Conservation (phyloP, 2,888 invertebrate species). For the Melangyna quadrimaculata region DNA sequence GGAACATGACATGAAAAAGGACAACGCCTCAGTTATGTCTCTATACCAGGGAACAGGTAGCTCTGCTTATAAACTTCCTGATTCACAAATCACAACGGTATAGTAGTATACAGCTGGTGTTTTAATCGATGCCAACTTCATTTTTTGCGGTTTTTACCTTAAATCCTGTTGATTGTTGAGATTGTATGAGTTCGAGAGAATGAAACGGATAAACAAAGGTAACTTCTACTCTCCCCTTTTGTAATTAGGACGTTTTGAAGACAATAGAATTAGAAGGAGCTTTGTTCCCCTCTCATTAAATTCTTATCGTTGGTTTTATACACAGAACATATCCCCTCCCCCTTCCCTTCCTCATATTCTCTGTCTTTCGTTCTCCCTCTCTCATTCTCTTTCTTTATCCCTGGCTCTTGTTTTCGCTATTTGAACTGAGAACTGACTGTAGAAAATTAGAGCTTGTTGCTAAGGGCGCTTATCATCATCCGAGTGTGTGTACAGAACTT, state of each 20-base stretch:
- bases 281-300: slow-evolving; percentile 6
- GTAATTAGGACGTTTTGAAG: slow-evolving; percentile 65
- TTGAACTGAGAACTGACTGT: slow-evolving; percentile 20
- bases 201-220: not conserved
- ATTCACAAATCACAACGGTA: not conserved
- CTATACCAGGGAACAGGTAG: slow-evolving; percentile 47
- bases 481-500: slow-evolving; percentile 16
- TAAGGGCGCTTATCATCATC: slow-evolving; percentile 62
- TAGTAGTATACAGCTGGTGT: not conserved
- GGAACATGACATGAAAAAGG: slow-evolving; percentile 69
- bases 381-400: not conserved
- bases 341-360: not conserved
- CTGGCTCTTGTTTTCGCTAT: not conserved
- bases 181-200: slow-evolving; percentile 1
- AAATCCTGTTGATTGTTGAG: slow-evolving; percentile 59
- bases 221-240: not conserved
- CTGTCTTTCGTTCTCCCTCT: not conserved
- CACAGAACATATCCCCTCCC: not conserved
- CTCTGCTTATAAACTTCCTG: not conserved
- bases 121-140: slow-evolving; percentile 51
- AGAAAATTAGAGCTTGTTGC: slow-evolving; percentile 66
- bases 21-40: slow-evolving; percentile 70
- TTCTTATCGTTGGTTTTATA: not conserved
- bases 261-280: slow-evolving; percentile 22
- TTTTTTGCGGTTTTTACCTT: not conserved